These are phyloP conservation scores for Cheumatopsyche charites DNA, from an alignment of 1,140 invertebrate species.

Conservation along the genomic window DNA sequence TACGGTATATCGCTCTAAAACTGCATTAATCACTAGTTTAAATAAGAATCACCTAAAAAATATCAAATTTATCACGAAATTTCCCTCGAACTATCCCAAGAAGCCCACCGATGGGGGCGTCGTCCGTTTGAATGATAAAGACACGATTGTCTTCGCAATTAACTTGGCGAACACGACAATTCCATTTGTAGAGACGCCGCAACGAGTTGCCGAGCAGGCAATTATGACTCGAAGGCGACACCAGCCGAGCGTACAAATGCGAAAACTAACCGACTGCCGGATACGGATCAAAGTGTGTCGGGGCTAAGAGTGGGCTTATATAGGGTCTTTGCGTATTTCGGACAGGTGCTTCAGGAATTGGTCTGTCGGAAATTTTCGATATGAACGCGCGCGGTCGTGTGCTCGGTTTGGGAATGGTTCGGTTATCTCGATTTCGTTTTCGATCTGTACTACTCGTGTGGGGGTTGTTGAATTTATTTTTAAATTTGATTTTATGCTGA, in stretches of 20 bases:
- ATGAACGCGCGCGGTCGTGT: background rate
- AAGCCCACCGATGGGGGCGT: background rate
- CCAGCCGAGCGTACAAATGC: background rate
- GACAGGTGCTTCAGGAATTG: background rate
- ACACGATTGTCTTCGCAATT: slow-evolving; percentile 47
- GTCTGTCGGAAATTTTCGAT: background rate
- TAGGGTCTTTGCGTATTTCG: background rate
- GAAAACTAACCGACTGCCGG: background rate
- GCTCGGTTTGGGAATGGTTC: too few relatives aligned
- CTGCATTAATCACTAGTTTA: too few relatives aligned
- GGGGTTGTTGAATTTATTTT: too few relatives aligned
- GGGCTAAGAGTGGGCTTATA: background rate
- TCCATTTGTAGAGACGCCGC: slow-evolving; percentile 45
- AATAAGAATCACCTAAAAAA: too few relatives aligned
- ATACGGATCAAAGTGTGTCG: background rate
- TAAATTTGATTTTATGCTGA: too few relatives aligned
- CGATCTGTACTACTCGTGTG: too few relatives aligned
- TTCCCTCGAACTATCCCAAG: background rate
- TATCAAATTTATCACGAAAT: background rate
- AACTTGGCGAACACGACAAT: slow-evolving; percentile 45
- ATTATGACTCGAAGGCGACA: slow-evolving; percentile 26
- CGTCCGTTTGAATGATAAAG: slow-evolving; percentile 31
- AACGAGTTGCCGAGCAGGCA: slow-evolving; percentile 41
- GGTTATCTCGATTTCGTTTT: too few relatives aligned
- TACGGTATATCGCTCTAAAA: too few relatives aligned